Percentiles rank a stretch among this genome's conserved stretches.
Evolutionary conservation across 1,140 invertebrate genomes (phyloP).

Genomic region (Galendromus occidentalis): DNA sequence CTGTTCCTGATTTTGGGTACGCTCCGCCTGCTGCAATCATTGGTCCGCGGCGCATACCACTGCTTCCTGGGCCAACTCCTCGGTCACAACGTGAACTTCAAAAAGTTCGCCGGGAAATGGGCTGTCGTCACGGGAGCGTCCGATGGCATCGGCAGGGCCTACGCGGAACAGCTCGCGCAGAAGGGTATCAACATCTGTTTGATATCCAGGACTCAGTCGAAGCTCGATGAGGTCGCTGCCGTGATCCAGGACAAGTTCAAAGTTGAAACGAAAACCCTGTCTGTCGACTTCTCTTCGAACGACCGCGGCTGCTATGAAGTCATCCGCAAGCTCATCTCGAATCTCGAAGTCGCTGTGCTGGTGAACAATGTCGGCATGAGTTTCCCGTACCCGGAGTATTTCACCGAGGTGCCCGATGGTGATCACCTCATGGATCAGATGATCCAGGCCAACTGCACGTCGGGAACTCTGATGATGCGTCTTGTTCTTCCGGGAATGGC

Average conservation of each 20-base stretch:
- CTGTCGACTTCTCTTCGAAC: constrained; percentile 1
- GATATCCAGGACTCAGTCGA: constrained; percentile 59
- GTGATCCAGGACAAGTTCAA: too few species aligned
- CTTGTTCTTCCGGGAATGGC: constrained; percentile 78
- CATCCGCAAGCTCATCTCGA: not conserved
- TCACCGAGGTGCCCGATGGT: constrained; percentile 16
- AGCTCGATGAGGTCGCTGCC: constrained; percentile 53
- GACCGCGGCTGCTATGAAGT: not conserved
- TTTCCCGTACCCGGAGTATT: constrained; percentile 49
- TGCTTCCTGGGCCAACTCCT: not conserved
- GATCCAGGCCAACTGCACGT: too few species aligned
- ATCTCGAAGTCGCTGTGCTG: constrained; percentile 21
- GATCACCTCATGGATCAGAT: constrained; percentile 14
- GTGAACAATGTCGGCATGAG: too few species aligned
- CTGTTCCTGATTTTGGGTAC: not conserved
- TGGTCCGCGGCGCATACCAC: not conserved
- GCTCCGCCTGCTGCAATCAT: not conserved
- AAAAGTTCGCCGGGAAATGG: too few species aligned
- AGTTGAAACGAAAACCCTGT: not conserved
- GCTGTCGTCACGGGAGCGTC: too few species aligned
- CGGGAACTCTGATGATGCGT: constrained; percentile 42
- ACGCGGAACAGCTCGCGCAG: constrained; percentile 60
- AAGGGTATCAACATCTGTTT: constrained; percentile 65
- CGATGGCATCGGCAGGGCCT: too few species aligned
- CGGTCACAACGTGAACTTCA: not conserved